These are phyloP conservation scores for Ciona savignyi DNA, from an alignment of 23 tunicate genomes.

Conservation along the genomic window DNA sequence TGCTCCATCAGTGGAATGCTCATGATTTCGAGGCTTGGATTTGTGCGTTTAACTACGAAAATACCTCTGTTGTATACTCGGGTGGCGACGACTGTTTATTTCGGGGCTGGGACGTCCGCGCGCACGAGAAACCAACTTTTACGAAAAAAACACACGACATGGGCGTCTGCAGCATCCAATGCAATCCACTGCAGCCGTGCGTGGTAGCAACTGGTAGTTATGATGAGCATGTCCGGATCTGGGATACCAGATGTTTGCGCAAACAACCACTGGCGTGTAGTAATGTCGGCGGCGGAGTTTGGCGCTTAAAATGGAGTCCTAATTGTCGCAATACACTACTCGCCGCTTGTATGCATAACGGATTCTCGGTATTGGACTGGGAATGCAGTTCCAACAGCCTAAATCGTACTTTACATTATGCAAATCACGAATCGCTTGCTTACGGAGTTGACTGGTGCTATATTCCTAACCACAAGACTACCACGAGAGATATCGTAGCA, in stretches of 20 bases:
- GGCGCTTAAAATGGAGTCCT: slow-evolving; percentile 84
- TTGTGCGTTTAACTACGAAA: slow-evolving; percentile 15
- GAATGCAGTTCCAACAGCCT: not conserved
- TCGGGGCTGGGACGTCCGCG: slow-evolving; percentile 62
- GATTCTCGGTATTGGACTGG: slow-evolving; percentile 39
- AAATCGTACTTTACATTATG: not conserved
- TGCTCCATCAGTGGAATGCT: slow-evolving; percentile 23
- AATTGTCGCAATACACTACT: slow-evolving; percentile 8
- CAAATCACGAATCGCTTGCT: slow-evolving; percentile 45
- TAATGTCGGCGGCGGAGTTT: slow-evolving; percentile 90
- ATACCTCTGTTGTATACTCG: slow-evolving; percentile 45
- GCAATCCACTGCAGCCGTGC: slow-evolving; percentile 22
- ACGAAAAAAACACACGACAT: slow-evolving; percentile 60
- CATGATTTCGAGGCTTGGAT: slow-evolving; percentile 88
- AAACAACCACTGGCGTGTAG: slow-evolving; percentile 54
- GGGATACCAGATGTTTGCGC: slow-evolving; percentile 70
- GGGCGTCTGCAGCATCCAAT: slow-evolving; percentile 88
- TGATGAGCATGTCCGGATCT: slow-evolving; percentile 64
- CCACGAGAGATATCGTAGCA: slow-evolving; percentile 13
- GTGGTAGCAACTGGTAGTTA: slow-evolving; percentile 79
- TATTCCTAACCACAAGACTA: not conserved
- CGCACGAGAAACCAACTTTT: slow-evolving; percentile 12
- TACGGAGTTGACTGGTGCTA: slow-evolving; percentile 80
- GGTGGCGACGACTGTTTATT: slow-evolving; percentile 87
- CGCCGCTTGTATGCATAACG: slow-evolving; percentile 82